Percentiles rank a stretch among this genome's conserved stretches.
These are phyloP conservation scores for Phenacoccus solenopsis DNA, from an alignment of 1,140 invertebrate species.

Conservation along the genomic window DNA sequence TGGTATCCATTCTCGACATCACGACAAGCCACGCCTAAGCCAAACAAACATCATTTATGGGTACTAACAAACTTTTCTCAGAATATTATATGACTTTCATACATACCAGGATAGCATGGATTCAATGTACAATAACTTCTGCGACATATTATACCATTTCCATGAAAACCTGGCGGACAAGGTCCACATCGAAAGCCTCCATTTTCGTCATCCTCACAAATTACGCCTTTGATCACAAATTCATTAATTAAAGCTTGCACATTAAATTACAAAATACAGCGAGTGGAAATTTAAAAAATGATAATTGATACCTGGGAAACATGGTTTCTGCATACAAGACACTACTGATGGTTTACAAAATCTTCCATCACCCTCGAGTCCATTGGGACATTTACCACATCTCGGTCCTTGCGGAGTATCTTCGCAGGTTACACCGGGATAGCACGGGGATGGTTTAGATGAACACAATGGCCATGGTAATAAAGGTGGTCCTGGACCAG, in stretches of 20 bases:
- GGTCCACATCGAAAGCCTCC: not conserved
- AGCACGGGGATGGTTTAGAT: constrained; percentile 44
- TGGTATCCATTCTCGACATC: constrained; percentile 55
- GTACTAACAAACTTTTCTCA: not conserved
- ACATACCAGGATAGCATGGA: constrained; percentile 7
- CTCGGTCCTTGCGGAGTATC: constrained; percentile 56
- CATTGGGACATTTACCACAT: constrained; percentile 60
- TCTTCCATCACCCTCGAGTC: constrained; percentile 61
- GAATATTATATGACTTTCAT: too few relatives aligned
- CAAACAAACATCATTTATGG: not conserved
- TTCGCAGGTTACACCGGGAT: constrained; percentile 65
- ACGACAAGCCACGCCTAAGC: constrained; percentile 55
- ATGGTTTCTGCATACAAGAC: constrained; percentile 61
- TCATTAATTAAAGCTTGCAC: not conserved
- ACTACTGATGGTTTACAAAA: constrained; percentile 50
- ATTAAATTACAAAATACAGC: too few relatives aligned
- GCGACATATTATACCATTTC: not conserved
- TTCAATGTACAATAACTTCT: not conserved
- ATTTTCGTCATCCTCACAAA: not conserved
- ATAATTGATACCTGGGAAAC: constrained; percentile 57
- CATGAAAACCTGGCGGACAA: not conserved
- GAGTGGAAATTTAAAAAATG: too few relatives aligned
- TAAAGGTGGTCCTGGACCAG: not conserved
- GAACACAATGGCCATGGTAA: not conserved
- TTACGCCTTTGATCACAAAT: not conserved